Evolutionary conservation across 2,888 invertebrate genomes (phyloP).

Genomic region (Cantharis rufa): DNA sequence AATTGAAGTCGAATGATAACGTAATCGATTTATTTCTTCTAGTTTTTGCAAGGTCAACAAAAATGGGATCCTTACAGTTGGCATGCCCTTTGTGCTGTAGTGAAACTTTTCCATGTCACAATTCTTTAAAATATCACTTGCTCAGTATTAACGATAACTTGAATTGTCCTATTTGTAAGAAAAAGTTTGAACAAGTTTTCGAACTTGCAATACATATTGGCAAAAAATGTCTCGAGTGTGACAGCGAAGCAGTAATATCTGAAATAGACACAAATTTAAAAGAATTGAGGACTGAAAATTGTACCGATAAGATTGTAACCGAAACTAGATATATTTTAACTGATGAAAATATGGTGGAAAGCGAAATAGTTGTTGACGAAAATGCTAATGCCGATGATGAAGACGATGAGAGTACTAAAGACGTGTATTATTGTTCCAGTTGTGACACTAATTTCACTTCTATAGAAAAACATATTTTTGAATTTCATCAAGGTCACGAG

Average conservation of each 20-base stretch:
- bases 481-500: constrained; percentile 70
- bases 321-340: constrained; percentile 12
- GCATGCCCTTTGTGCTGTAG: constrained; percentile 70
- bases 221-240: constrained; percentile 38
- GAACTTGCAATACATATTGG: constrained; percentile 65
- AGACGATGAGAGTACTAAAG: constrained; percentile 24
- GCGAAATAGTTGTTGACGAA: constrained; percentile 57
- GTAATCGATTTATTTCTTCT: not conserved
- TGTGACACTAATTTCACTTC: constrained; percentile 68
- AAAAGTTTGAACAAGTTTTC: constrained; percentile 59
- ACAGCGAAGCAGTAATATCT: not conserved
- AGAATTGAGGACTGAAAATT: not conserved
- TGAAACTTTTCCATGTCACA: constrained; percentile 62
- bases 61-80: constrained; percentile 44
- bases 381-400: constrained; percentile 7
- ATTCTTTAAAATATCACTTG: constrained; percentile 59
- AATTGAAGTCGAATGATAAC: not conserved
- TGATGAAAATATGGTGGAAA: constrained; percentile 27
- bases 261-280: not conserved
- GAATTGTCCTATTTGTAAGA: constrained; percentile 64
- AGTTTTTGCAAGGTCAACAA: not conserved
- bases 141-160: constrained; percentile 63
- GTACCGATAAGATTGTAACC: constrained; percentile 12
- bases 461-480: constrained; percentile 67
- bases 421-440: constrained; percentile 66